phyloP scores from a whole-genome alignment of 1,140 invertebrate species.

The Pseudachorutes palmiensis region DNA sequence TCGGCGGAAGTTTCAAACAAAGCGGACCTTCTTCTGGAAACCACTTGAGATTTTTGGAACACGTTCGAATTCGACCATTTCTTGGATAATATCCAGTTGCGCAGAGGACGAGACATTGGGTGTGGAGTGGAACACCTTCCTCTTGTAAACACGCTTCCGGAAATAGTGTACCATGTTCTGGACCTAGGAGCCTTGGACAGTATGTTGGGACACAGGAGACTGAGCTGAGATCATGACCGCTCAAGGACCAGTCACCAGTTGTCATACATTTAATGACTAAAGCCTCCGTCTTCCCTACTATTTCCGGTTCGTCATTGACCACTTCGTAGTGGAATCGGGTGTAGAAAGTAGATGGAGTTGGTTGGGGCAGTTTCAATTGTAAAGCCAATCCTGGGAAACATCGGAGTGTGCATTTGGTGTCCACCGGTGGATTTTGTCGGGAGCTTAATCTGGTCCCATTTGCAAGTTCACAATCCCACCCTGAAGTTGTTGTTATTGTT shows the following conservation, averaged over 20 bases:
- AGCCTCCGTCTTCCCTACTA: not conserved
- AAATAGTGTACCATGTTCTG: constrained; percentile 36
- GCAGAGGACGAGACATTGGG: constrained; percentile 38
- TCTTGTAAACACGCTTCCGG: constrained; percentile 31
- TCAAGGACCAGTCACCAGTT: constrained; percentile 27
- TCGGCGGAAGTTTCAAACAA: constrained; percentile 33
- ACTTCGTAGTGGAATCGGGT: not conserved
- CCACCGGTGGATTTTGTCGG: constrained; percentile 17
- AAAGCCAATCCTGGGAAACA: constrained; percentile 31
- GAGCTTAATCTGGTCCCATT: constrained; percentile 40
- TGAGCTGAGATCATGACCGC: constrained; percentile 2
- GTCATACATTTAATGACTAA: constrained; percentile 21
- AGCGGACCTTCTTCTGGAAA: constrained; percentile 35
- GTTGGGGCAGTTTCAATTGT: not conserved
- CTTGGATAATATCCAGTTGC: constrained; percentile 35
- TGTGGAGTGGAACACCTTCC: constrained; percentile 34
- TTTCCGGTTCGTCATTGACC: not conserved
- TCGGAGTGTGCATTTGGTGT: constrained; percentile 29
- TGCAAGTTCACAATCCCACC: constrained; percentile 55
- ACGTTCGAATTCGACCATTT: constrained; percentile 37
- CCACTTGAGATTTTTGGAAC: constrained; percentile 35
- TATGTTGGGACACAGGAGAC: constrained; percentile 27
- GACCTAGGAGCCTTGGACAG: constrained; percentile 31
- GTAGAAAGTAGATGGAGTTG: not conserved
- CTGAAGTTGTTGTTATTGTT: constrained; percentile 43